A percentile compares a stretch with the other conserved stretches of the same genome.
Conservation (phyloP, 64 coral and sea anemone genomes). For the Montipora cactus region DNA sequence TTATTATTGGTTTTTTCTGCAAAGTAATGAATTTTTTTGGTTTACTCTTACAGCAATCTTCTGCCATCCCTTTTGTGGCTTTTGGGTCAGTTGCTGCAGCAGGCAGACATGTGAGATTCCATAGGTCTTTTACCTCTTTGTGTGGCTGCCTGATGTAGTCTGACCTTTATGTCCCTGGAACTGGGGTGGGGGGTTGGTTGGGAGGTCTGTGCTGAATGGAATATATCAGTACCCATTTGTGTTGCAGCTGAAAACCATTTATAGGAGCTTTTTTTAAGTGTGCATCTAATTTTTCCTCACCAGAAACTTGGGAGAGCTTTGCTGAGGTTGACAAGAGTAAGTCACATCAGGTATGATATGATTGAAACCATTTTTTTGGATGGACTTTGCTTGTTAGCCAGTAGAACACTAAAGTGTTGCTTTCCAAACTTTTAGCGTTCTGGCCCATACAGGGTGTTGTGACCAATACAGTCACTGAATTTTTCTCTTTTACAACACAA, state of each 20-base stretch:
- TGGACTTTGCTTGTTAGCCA: not conserved
- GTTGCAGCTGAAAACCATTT: constrained; percentile 1
- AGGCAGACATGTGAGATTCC: not conserved
- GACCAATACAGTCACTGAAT: too few species aligned
- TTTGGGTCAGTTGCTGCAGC: not conserved
- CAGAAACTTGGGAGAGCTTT: constrained; percentile 92
- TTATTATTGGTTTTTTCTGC: not conserved
- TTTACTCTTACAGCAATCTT: not conserved
- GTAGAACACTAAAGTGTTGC: not conserved
- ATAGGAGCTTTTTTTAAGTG: constrained; percentile 5
- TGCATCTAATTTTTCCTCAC: not conserved
- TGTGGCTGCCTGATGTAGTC: constrained; percentile 19
- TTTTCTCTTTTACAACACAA: too few species aligned
- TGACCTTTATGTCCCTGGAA: not conserved
- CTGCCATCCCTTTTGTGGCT: constrained; percentile 36
- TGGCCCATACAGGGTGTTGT: too few species aligned
- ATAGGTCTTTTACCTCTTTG: not conserved
- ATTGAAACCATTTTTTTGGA: not conserved
- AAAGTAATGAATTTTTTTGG: not conserved
- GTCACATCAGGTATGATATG: constrained; percentile 87
- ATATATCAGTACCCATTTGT: not conserved
- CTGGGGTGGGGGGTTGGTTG: not conserved
- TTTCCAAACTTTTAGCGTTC: not conserved
- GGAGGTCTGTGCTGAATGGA: not conserved
- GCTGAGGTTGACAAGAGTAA: constrained; percentile 90